These are phyloP conservation scores for Drosophila sordidapex DNA, from an alignment of 2,888 invertebrate species.

Conservation along the genomic window DNA sequence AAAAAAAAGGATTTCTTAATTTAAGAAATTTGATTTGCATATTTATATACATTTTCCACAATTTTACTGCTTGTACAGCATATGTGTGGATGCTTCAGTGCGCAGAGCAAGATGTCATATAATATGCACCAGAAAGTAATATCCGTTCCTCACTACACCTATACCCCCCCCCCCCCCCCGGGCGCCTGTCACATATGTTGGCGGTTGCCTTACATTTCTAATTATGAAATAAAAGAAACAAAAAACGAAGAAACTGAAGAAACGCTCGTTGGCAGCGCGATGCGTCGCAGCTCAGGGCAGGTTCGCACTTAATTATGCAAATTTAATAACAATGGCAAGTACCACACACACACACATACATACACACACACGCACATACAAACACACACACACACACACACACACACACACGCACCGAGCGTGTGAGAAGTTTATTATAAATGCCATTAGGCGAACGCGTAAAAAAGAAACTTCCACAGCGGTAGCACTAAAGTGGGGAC, in stretches of 20 bases:
- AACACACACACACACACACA: slow-evolving; percentile 13
- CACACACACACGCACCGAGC: background rate
- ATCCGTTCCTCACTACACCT: background rate
- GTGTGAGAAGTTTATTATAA: slow-evolving; percentile 58
- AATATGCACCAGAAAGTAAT: slow-evolving; percentile 31
- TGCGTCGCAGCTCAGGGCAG: slow-evolving; percentile 40
- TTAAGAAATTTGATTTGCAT: background rate
- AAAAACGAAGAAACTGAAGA: slow-evolving; percentile 19
- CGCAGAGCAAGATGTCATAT: slow-evolving; percentile 12
- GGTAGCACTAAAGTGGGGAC: background rate
- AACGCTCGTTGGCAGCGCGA: slow-evolving; percentile 26
- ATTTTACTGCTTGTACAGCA: background rate
- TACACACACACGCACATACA: background rate
- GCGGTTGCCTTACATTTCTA: slow-evolving; percentile 46
- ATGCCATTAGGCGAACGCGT: slow-evolving; percentile 60
- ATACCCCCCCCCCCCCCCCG: background rate
- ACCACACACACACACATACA: slow-evolving; percentile 18
- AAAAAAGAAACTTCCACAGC: slow-evolving; percentile 15
- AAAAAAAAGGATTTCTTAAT: background rate
- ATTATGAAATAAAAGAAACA: slow-evolving; percentile 46
- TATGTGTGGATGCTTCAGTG: background rate
- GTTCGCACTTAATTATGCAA: slow-evolving; percentile 76
- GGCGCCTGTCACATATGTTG: background rate
- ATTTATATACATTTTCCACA: background rate
- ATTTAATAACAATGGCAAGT: slow-evolving; percentile 73